phyloP scores from a whole-genome alignment of 2,888 invertebrate species.

The Limenitis camilla region DNA sequence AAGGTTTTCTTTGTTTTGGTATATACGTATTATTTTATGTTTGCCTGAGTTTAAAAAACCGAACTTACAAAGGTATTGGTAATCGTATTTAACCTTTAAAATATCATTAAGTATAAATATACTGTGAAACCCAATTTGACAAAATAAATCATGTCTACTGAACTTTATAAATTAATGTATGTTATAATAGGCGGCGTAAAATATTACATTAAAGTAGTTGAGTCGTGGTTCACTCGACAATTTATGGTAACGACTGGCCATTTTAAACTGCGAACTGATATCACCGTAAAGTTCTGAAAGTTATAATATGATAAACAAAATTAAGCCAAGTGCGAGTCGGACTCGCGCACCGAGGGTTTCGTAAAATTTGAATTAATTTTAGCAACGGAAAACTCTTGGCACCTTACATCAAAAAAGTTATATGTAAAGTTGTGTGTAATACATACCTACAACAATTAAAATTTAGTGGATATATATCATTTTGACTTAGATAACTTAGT shows the following conservation, averaged over 20 bases:
- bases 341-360: too few species aligned
- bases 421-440: too few species aligned
- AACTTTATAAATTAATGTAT: slow-evolving; percentile 1
- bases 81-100: too few species aligned
- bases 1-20: too few species aligned
- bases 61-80: too few species aligned
- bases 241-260: slow-evolving; percentile 1
- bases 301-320: slow-evolving; percentile 16
- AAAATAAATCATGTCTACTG: not conserved
- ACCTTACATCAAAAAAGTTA: not conserved
- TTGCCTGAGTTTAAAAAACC: too few species aligned
- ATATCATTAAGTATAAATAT: not conserved
- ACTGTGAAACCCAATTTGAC: not conserved
- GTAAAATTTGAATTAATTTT: too few species aligned
- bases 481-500: too few species aligned
- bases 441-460: too few species aligned
- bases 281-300: not conserved
- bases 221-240: slow-evolving; percentile 3
- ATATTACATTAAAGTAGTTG: slow-evolving; percentile 2
- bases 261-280: not conserved
- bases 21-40: too few species aligned
- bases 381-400: slow-evolving; percentile 25
- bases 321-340: too few species aligned
- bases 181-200: not conserved
- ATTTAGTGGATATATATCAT: too few species aligned